Conservation (phyloP, 2,113 vertebrate species). For the Gambusia affinis region DNA sequence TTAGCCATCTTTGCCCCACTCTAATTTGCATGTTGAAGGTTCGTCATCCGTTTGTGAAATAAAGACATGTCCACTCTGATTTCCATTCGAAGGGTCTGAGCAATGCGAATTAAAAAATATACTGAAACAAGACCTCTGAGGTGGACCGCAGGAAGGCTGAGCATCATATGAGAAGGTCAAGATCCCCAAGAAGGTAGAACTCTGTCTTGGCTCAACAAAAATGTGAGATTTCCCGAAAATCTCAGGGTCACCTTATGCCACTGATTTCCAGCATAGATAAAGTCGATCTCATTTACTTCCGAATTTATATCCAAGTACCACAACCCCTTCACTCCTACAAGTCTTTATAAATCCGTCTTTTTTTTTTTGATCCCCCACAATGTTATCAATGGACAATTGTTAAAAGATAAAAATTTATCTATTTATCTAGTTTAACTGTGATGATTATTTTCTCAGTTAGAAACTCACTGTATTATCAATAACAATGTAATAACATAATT, state of each 20-base stretch:
- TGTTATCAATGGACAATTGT: neutral
- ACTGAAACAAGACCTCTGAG: slow-evolving; percentile 66
- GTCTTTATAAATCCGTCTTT: neutral
- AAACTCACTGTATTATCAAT: too few relatives aligned
- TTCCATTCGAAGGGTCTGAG: slow-evolving; percentile 54
- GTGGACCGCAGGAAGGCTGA: slow-evolving; percentile 65
- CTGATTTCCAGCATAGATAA: slow-evolving; percentile 20
- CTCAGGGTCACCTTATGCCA: slow-evolving; percentile 35
- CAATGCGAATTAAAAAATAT: slow-evolving; percentile 59
- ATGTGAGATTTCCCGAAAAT: slow-evolving; percentile 51
- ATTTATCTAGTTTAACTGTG: too few relatives aligned
- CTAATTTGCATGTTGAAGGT: slow-evolving; percentile 53
- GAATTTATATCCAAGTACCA: neutral
- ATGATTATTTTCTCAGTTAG: too few relatives aligned
- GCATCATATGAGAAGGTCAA: slow-evolving; percentile 73
- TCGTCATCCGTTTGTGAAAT: slow-evolving; percentile 64
- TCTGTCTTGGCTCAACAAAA: slow-evolving; percentile 55
- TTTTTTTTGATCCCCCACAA: neutral
- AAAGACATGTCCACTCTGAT: slow-evolving; percentile 66
- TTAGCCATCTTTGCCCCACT: slow-evolving; percentile 18
- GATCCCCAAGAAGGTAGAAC: slow-evolving; percentile 61
- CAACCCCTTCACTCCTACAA: neutral
- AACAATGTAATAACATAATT: too few relatives aligned
- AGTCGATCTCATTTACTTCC: neutral
- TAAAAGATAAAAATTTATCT: neutral